Evolutionary conservation across 2,113 vertebrate genomes (phyloP).

Genomic region (Pomatostomus ruficeps): DNA sequence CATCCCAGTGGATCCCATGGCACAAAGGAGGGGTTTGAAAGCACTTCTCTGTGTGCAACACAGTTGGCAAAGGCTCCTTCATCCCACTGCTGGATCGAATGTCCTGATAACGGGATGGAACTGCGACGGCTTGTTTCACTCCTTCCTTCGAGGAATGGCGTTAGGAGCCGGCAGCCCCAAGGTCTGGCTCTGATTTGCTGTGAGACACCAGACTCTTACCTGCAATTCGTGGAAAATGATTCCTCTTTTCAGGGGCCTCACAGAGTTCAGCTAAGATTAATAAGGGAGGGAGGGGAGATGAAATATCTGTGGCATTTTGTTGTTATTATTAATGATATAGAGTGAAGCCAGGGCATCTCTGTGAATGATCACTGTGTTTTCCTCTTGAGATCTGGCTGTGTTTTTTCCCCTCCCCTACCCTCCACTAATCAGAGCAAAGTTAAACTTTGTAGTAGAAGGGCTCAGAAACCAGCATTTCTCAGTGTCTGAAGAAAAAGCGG

Average conservation of each 20-base stretch:
- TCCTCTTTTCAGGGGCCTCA: neutral
- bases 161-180: neutral
- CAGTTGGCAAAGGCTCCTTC: neutral
- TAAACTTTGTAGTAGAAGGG: neutral
- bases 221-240: constrained; percentile 19
- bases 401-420: neutral
- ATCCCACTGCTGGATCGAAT: neutral
- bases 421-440: neutral
- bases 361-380: neutral
- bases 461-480: neutral
- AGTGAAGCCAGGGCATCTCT: neutral
- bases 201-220: neutral
- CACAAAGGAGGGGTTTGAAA: constrained; percentile 2
- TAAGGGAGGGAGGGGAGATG: neutral
- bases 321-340: neutral
- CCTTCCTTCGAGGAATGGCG: neutral
- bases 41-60: neutral
- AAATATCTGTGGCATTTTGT: neutral
- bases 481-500: neutral
- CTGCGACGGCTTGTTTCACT: neutral
- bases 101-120: neutral
- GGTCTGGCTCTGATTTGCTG: constrained; percentile 39
- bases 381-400: neutral
- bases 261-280: neutral
- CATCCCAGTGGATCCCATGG: neutral